phyloP scores from a whole-genome alignment of 2,797 vertebrate genomes.

The Echiichthys vipera region DNA sequence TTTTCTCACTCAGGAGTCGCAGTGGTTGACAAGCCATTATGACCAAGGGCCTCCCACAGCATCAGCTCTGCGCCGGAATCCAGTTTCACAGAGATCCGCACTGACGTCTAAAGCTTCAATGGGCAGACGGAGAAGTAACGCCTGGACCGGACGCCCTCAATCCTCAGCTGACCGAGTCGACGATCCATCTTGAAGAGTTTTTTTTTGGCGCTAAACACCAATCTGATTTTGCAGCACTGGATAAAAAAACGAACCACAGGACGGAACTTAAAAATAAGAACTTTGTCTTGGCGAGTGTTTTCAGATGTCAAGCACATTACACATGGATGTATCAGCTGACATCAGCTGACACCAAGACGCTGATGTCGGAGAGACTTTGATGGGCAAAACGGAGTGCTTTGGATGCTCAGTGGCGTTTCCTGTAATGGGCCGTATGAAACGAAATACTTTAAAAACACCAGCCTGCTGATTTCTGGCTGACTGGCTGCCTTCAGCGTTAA shows the following conservation, averaged over 20 bases:
- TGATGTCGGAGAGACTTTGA: background rate
- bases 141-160: background rate
- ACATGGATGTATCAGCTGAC: slow-evolving; percentile 57
- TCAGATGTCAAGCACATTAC: slow-evolving; percentile 37
- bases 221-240: slow-evolving; percentile 28
- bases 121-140: background rate
- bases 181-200: background rate
- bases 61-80: background rate
- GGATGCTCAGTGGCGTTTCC: background rate
- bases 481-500: background rate
- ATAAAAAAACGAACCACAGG: slow-evolving; percentile 17
- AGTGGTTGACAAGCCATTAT: slow-evolving; percentile 86
- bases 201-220: background rate
- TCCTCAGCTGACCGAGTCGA: background rate
- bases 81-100: slow-evolving; percentile 32
- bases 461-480: background rate
- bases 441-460: slow-evolving; percentile 12
- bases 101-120: slow-evolving; percentile 39
- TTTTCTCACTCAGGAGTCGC: slow-evolving; percentile 77
- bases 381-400: slow-evolving; percentile 8
- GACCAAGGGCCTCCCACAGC: slow-evolving; percentile 60
- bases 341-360: background rate
- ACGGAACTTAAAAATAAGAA: background rate
- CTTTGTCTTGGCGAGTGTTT: slow-evolving; percentile 12
- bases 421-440: background rate